A percentile compares a stretch with the other conserved stretches of the same genome.
These are phyloP conservation scores for Nasonia longicornis DNA, from an alignment of 1,140 invertebrate species.

Conservation along the genomic window DNA sequence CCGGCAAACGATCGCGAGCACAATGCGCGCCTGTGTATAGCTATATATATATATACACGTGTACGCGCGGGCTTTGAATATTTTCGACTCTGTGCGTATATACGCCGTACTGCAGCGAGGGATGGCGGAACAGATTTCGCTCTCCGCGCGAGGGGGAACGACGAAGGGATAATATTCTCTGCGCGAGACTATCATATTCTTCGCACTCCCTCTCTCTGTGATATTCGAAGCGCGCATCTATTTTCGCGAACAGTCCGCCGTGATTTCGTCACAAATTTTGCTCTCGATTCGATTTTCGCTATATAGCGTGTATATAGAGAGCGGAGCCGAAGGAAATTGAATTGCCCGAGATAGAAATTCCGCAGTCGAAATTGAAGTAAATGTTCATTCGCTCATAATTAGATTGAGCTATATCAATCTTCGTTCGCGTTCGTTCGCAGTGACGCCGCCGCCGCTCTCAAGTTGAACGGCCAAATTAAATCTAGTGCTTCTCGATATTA, in stretches of 20 bases:
- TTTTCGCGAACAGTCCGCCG: neutral
- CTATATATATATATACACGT: too few species aligned
- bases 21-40: neutral
- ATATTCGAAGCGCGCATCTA: neutral
- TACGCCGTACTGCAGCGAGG: neutral
- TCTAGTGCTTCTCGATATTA: neutral
- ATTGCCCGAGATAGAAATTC: neutral
- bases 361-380: neutral
- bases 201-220: neutral
- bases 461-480: neutral
- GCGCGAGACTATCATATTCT: neutral
- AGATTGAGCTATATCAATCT: neutral
- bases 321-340: neutral
- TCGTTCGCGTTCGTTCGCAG: neutral
- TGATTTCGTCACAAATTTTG: neutral
- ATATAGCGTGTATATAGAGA: too few species aligned
- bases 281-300: neutral
- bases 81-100: neutral
- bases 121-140: conserved; percentile 16
- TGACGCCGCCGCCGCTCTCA: neutral
- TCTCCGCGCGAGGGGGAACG: neutral
- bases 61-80: conserved; percentile 8
- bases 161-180: neutral
- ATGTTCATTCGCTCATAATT: conserved; percentile 3
- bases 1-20: conserved; percentile 23